These are phyloP conservation scores for Trileptium ribeirensis DNA, from an alignment of 2,888 invertebrate species.

Conservation along the genomic window DNA sequence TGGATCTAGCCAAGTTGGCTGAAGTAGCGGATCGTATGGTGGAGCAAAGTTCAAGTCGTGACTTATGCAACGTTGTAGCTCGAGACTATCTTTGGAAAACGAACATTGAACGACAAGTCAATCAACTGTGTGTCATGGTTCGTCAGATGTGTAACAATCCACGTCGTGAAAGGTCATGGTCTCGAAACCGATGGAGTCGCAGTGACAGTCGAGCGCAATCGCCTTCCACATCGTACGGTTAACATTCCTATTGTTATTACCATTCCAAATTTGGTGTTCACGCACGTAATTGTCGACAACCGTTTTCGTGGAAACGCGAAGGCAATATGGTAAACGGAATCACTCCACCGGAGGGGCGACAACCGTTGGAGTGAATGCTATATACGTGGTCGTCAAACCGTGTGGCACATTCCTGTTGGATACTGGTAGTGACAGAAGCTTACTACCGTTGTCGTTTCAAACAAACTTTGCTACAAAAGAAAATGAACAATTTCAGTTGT, in stretches of 20 bases:
- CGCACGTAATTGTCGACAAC: background rate
- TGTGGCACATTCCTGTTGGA: background rate
- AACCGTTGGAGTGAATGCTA: no score
- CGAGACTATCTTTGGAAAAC: background rate
- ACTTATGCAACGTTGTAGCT: background rate
- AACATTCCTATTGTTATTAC: background rate
- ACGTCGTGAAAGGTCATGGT: background rate
- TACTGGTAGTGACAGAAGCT: no score
- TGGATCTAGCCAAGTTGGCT: background rate
- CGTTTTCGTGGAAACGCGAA: background rate
- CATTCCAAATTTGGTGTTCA: background rate
- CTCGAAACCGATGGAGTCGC: no score
- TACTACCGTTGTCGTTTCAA: background rate
- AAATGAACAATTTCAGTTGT: background rate
- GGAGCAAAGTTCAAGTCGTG: background rate
- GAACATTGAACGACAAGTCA: background rate
- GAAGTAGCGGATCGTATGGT: background rate
- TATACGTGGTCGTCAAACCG: background rate
- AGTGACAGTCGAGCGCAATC: no score
- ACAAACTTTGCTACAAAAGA: background rate
- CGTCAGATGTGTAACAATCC: background rate
- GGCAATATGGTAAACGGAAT: background rate
- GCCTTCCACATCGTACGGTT: background rate
- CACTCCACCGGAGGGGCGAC: background rate
- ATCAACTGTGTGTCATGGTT: background rate